Percentiles rank a stretch among this genome's conserved stretches.
These are phyloP conservation scores for Sisyra nigra DNA, from an alignment of 2,888 invertebrate species.

Conservation along the genomic window DNA sequence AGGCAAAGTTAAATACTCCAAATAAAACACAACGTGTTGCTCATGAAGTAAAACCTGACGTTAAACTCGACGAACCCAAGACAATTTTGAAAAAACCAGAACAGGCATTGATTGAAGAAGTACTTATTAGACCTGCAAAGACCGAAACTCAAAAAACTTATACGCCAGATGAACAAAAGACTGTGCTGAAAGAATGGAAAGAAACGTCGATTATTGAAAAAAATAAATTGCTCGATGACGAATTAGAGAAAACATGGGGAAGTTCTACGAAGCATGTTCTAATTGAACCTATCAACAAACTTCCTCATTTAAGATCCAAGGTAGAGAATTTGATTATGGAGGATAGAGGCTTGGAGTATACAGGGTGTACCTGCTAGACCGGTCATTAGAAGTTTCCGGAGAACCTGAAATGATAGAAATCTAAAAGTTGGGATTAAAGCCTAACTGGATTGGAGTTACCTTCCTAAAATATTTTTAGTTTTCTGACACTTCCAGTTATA, in stretches of 20 bases:
- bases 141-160: neutral
- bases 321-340: constrained; percentile 5
- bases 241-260: constrained; percentile 2
- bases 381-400: too few relatives aligned
- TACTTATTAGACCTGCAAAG: neutral
- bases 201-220: neutral
- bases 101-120: neutral
- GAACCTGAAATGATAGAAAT: too few relatives aligned
- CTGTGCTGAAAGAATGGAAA: neutral
- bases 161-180: neutral
- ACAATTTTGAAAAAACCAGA: neutral
- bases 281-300: constrained; percentile 37
- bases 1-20: constrained; percentile 32
- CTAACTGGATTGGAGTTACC: too few relatives aligned
- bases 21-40: constrained; percentile 25
- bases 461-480: too few relatives aligned
- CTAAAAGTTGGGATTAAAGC: too few relatives aligned
- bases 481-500: too few relatives aligned
- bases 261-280: constrained; percentile 14
- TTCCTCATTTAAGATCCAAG: constrained; percentile 46
- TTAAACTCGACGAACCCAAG: neutral
- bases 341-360: too few relatives aligned
- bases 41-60: neutral
- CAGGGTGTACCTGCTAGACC: too few relatives aligned
- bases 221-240: constrained; percentile 1